Percentiles rank a stretch among this genome's conserved stretches.
These are phyloP conservation scores for Drosophila burlai DNA, from an alignment of 1,140 invertebrate species.

Conservation along the genomic window DNA sequence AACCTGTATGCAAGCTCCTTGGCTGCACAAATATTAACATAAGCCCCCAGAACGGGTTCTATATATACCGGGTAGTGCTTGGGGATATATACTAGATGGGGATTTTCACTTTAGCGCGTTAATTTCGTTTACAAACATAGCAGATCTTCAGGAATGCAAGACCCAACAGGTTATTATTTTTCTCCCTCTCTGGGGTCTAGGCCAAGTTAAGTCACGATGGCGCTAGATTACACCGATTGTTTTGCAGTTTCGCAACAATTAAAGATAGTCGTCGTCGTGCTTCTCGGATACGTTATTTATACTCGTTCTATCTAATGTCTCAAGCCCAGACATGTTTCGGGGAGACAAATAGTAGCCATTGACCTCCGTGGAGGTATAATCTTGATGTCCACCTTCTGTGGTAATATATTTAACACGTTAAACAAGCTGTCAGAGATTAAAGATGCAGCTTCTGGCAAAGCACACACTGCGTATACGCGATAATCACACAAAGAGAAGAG, in stretches of 20 bases:
- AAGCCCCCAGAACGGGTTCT: slow-evolving; percentile 38
- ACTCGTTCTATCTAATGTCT: slow-evolving; percentile 2
- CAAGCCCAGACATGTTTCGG: slow-evolving; percentile 26
- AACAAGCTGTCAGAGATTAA: slow-evolving; percentile 32
- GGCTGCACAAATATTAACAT: slow-evolving; percentile 43
- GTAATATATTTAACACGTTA: slow-evolving; percentile 25
- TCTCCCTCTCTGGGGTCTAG: slow-evolving; percentile 19
- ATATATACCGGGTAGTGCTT: slow-evolving; percentile 5
- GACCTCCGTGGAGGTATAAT: slow-evolving; percentile 36
- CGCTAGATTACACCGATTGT: slow-evolving; percentile 20
- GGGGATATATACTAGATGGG: slow-evolving; percentile 10
- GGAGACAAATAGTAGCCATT: slow-evolving; percentile 37
- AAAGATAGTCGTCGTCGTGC: slow-evolving; percentile 44
- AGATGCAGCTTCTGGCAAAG: slow-evolving; percentile 15
- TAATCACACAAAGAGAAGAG: slow-evolving; percentile 12
- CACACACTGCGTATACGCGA: slow-evolving; percentile 56
- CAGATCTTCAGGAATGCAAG: slow-evolving; percentile 53
- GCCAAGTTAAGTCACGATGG: slow-evolving; percentile 56
- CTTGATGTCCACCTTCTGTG: slow-evolving; percentile 35
- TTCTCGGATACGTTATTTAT: slow-evolving; percentile 22
- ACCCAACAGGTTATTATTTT: slow-evolving; percentile 61
- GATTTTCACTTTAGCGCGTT: slow-evolving; percentile 75
- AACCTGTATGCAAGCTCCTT: slow-evolving; percentile 33
- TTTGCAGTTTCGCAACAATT: slow-evolving; percentile 19
- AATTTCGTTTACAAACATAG: slow-evolving; percentile 74